Base-by-base conservation (phyloP, 2,113 vertebrate species). In the Rhinopithecus roxellana region DNA sequence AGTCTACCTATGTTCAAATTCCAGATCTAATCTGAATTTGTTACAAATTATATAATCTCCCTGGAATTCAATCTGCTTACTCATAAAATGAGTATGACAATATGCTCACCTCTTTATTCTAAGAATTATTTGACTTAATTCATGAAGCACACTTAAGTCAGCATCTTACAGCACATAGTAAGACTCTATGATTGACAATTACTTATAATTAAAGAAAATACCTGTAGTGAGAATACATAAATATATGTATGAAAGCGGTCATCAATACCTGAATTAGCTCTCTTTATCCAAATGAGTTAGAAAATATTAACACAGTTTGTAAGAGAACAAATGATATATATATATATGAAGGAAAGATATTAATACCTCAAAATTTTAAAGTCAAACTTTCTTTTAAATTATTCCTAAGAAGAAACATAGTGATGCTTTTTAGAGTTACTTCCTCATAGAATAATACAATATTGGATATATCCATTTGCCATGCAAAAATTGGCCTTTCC, bases 121-220 rank as follows among this genome's bases (percentile, higher is more conserved):
- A 20, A 79, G 27, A 11, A 7, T 38, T 52, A 14, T 87, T 14
- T 86, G 40, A 92, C 20, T 72, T 61, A 84, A 80, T 90, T 86
- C 23, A 90, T 38, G 2, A 87, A 90, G 82, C 23, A 64, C 40
- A 16, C 22, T n/a, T 59, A 90, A 67, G 50, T 77, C 27, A 90
- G 38, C 17, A 75, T 86, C 23, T 61, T 72, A 75, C 0, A 52
- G 5, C 0, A 30, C 32, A 80, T 22, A 67, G 57, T 17, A 67
- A 89, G 61, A 74, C 14, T 69, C 45, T 64, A 79, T 45, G 35
- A 93, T 55, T 89, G 72, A 5, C 3, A 89, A 20, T 70, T 83
- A 18, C 52, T 90, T 30, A 74, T 48, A 82, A 75, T 87, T 81
- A 59, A 92, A 96, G 57, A 89, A 81, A 78, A 48, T 48, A 90